A percentile compares a stretch with the other conserved stretches of the same genome.
phyloP scores from a whole-genome alignment of 2,113 vertebrate genomes.

The Aythya baeri region DNA sequence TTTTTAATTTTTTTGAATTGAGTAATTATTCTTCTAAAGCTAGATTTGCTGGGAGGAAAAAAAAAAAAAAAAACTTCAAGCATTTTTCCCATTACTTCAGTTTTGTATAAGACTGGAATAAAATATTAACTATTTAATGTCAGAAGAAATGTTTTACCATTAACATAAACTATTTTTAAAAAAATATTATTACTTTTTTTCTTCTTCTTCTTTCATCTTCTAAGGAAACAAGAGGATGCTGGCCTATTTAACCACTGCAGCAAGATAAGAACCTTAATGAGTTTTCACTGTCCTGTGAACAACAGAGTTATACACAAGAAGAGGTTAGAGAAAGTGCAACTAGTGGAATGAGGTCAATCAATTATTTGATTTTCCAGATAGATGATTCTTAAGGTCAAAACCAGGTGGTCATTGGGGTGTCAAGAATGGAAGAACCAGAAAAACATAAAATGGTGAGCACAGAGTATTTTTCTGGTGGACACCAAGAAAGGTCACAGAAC shows the following conservation, averaged over 20 bases:
- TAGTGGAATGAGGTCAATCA: not conserved
- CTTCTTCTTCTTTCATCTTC: not conserved
- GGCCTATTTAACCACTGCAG: not conserved
- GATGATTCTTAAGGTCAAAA: not conserved
- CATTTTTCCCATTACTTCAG: not conserved
- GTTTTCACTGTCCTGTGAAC: not conserved
- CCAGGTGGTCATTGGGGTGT: accelerated
- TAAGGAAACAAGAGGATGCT: not conserved
- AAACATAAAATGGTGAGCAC: not conserved
- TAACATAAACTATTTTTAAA: not conserved
- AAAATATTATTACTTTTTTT: not conserved
- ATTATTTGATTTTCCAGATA: not conserved
- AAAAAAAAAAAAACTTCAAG: not conserved
- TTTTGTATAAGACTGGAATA: not conserved
- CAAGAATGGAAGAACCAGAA: not conserved
- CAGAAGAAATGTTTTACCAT: not conserved
- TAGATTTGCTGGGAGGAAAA: not conserved
- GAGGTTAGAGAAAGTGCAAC: not conserved
- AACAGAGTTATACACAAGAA: accelerated
- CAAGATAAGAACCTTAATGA: not conserved
- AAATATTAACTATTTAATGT: slow-evolving; percentile 24
- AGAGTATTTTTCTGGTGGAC: not conserved
- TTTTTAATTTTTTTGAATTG: not conserved
- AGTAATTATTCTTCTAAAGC: slow-evolving; percentile 6
- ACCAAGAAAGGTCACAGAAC: not conserved